Evolutionary conservation across 2,113 vertebrate species (phyloP), one percentile per base, ranked within the genome.

Genomic region (Nannobrachium achirus): DNA sequence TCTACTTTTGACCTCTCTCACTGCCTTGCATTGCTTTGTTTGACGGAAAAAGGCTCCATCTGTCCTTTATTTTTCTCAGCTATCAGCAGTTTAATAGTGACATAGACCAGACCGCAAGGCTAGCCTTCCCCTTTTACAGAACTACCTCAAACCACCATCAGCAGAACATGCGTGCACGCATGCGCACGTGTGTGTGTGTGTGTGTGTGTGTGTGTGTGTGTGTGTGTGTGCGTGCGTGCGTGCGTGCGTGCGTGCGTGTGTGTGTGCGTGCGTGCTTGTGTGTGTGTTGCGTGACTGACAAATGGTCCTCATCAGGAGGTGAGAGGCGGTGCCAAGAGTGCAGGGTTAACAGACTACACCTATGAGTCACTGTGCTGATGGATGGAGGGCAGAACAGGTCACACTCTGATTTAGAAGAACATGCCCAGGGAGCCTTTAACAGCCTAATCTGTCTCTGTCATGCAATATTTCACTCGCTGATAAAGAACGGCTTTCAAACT

Each of bases 41-140:
- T 13, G 7, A 20, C 52, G 1, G n/a, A 10, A 8, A 16, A 19
- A 13, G 19, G 8, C 20, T 56, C 25, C 11, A 11, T 33, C 25
- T 56, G 10, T 14, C 38, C 33, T 39, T 13, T 40, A 7, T 7
- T 39, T 57, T 25, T 57, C 55, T 39, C 25, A 14, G 19, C 14
- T n/a, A 14, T 39, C 10, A 78, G 66, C 71, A 69, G 71, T 71
- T 62, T 49, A 8, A 40, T 4, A 16, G 39, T 39, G 56, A 66
- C 48, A 53, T 39, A 20, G 65, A 18, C 42, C 59, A 60, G 55
- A 68, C 62, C 49, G 73, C 60, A 78, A 65, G 63, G 40, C 25
- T 25, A 62, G 62, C 20, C 20, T 83, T 81, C 20, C 71, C n/a
- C 71, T 11, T 63, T 45, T 38, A 55, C 11, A 46, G 20, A 46